phyloP scores from a whole-genome alignment of 2,888 invertebrate genomes.

The Noctua pronuba region DNA sequence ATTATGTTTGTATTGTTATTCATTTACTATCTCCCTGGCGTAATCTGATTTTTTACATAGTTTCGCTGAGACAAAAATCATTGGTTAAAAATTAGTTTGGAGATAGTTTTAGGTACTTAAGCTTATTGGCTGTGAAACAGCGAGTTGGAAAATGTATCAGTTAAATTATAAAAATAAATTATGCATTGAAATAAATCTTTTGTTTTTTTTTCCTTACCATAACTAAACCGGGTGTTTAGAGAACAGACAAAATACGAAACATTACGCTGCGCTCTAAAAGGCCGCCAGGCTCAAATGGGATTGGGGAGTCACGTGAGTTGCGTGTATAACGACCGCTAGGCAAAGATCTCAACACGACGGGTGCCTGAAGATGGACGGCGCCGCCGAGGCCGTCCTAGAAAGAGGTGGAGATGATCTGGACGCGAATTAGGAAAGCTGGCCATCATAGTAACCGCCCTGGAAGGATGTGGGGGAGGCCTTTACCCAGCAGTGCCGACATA shows the following conservation, averaged over 20 bases:
- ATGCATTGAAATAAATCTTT: constrained; percentile 14
- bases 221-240: not conserved
- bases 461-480: not conserved
- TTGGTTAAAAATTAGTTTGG: not conserved
- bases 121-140: constrained; percentile 70
- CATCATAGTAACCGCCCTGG: too few species aligned
- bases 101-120: constrained; percentile 39
- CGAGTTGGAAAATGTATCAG: constrained; percentile 44
- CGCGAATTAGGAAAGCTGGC: not conserved
- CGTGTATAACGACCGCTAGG: not conserved
- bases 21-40: not conserved
- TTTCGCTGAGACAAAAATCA: not conserved
- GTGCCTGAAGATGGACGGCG: not conserved
- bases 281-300: not conserved
- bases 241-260: not conserved
- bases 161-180: constrained; percentile 30
- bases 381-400: not conserved
- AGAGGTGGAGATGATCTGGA: not conserved
- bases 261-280: not conserved
- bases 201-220: constrained; percentile 10
- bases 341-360: not conserved
- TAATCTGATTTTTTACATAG: not conserved
- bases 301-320: not conserved
- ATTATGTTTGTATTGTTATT: constrained; percentile 20
- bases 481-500: not conserved